A percentile compares a stretch with the other conserved stretches of the same genome.
Conservation (phyloP, 2,113 vertebrate genomes). For the Polypterus senegalus region DNA sequence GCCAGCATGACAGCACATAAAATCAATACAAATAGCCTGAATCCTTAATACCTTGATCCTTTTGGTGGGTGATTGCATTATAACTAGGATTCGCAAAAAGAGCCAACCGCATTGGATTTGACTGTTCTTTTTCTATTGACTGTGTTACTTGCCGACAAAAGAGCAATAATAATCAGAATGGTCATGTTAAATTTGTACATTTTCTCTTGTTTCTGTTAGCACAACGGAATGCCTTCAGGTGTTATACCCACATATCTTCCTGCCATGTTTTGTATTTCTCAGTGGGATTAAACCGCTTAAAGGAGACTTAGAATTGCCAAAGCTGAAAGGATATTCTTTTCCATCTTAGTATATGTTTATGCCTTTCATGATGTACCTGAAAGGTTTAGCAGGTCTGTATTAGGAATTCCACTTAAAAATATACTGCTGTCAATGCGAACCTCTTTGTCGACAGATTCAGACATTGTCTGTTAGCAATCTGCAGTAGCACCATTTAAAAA, state of each 20-base stretch:
- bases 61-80: conserved; percentile 82
- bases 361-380: conserved; percentile 22
- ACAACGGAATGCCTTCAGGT: not conserved
- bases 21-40: conserved; percentile 99
- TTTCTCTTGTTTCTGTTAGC: conserved; percentile 31
- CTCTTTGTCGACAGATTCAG: not conserved
- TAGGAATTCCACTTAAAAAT: not conserved
- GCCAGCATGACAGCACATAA: conserved; percentile 79
- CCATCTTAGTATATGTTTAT: conserved; percentile 39
- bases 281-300: conserved; percentile 42
- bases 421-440: not conserved
- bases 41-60: conserved; percentile 98
- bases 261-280: conserved; percentile 41
- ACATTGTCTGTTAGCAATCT: conserved; percentile 29
- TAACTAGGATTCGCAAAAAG: conserved; percentile 61
- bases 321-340: conserved; percentile 41
- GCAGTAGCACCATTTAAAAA: not conserved
- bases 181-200: conserved; percentile 39
- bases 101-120: conserved; percentile 40
- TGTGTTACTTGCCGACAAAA: conserved; percentile 46
- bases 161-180: conserved; percentile 69
- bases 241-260: conserved; percentile 28
- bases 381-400: conserved; percentile 1
- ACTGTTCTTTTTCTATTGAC: conserved; percentile 67
- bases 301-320: conserved; percentile 43